Percentiles rank a stretch among this genome's conserved stretches.
These are phyloP conservation scores for Sitobion miscanthi DNA, from an alignment of 1,140 invertebrate genomes.

Conservation along the genomic window DNA sequence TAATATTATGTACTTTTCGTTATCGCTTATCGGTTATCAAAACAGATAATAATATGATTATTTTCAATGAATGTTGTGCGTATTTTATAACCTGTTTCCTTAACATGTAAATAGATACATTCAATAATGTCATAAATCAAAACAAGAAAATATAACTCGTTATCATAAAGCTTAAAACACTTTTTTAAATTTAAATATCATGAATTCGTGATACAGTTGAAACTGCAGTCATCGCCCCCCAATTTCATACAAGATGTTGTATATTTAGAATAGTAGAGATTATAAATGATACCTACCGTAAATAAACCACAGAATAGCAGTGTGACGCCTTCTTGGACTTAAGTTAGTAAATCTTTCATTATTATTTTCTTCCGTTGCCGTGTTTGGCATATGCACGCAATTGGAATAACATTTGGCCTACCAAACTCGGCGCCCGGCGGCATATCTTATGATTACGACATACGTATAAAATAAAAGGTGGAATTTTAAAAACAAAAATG, in stretches of 20 bases:
- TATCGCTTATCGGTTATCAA: background rate
- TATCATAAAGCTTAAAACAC: background rate
- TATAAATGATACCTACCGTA: background rate
- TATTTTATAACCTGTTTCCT: background rate
- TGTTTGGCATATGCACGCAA: background rate
- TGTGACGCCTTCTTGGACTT: background rate
- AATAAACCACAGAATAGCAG: constrained; percentile 9
- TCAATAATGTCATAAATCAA: background rate
- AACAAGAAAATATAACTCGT: constrained; percentile 1
- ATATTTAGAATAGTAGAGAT: background rate
- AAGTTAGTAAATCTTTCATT: background rate
- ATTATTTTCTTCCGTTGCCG: background rate
- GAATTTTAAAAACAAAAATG: constrained; percentile 10
- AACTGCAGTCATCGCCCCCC: background rate
- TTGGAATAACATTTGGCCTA: background rate
- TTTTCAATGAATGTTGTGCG: background rate
- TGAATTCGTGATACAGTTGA: background rate
- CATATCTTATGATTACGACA: background rate
- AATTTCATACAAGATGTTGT: background rate
- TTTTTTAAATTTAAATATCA: background rate
- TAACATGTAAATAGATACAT: background rate
- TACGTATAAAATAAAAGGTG: background rate
- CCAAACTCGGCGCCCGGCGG: background rate
- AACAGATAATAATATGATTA: background rate
- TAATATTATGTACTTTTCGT: background rate